Evolutionary conservation across 2,888 invertebrate genomes (phyloP).

Genomic region (Bedellia somnulentella): DNA sequence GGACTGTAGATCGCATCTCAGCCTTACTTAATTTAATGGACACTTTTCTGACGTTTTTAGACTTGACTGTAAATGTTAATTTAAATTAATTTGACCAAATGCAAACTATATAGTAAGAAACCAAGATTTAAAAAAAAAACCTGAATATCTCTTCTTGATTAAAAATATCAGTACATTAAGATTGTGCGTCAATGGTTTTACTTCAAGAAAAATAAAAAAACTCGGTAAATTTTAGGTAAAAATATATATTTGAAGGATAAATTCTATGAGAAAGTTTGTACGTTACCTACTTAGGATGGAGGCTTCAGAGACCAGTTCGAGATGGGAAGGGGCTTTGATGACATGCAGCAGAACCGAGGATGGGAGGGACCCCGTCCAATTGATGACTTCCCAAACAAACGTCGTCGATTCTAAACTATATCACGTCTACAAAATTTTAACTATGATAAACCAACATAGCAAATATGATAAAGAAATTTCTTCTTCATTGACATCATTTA

Average conservation of each 20-base stretch:
- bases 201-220: too few species aligned
- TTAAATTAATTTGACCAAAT: too few species aligned
- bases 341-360: conserved; percentile 55
- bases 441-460: not conserved
- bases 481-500: too few species aligned
- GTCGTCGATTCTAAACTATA: conserved; percentile 61
- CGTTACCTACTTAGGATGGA: conserved; percentile 58
- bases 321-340: conserved; percentile 46
- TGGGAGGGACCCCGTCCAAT: conserved; percentile 59
- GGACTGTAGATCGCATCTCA: too few species aligned
- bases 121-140: too few species aligned
- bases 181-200: too few species aligned
- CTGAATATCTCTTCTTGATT: too few species aligned
- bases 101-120: too few species aligned
- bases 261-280: conserved; percentile 48
- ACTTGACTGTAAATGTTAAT: conserved; percentile 3
- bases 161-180: too few species aligned
- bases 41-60: conserved; percentile 3
- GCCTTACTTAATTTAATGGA: not conserved
- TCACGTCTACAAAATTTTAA: not conserved
- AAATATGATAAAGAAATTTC: too few species aligned
- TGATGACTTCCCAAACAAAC: conserved; percentile 68
- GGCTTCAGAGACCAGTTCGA: conserved; percentile 59
- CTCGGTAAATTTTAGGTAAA: too few species aligned
- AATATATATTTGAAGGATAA: too few species aligned